Evolutionary conservation across 1,140 invertebrate species (phyloP).

Genomic region (Micrasema minimum): DNA sequence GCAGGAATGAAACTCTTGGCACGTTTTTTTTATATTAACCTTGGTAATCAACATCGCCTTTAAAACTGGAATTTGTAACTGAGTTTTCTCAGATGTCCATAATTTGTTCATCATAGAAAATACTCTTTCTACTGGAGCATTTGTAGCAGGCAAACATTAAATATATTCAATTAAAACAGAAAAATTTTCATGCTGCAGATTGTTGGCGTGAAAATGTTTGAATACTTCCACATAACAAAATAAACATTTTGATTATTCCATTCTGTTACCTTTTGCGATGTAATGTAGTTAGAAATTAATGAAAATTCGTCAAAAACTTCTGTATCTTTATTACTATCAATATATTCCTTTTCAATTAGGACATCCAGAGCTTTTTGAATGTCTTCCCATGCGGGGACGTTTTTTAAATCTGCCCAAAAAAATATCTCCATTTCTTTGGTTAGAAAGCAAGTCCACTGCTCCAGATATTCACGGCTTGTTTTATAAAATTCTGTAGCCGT

Average conservation of each 20-base stretch:
- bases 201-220: slow-evolving; percentile 55
- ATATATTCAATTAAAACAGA: slow-evolving; percentile 51
- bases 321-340: slow-evolving; percentile 54
- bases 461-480: slow-evolving; percentile 43
- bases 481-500: no score
- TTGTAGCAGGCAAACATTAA: slow-evolving; percentile 34
- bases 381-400: slow-evolving; percentile 53
- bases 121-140: neutral
- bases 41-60: slow-evolving; percentile 55
- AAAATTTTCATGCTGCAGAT: slow-evolving; percentile 55
- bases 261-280: slow-evolving; percentile 52
- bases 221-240: slow-evolving; percentile 56
- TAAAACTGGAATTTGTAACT: slow-evolving; percentile 35
- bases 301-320: slow-evolving; percentile 54
- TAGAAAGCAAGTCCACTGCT: slow-evolving; percentile 42
- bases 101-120: slow-evolving; percentile 12
- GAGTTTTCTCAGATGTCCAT: slow-evolving; percentile 38
- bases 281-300: slow-evolving; percentile 51
- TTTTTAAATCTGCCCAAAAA: slow-evolving; percentile 54
- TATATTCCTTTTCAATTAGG: slow-evolving; percentile 55
- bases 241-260: slow-evolving; percentile 55
- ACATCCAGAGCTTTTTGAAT: slow-evolving; percentile 53
- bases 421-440: slow-evolving; percentile 54
- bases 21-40: slow-evolving; percentile 54
- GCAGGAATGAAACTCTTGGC: slow-evolving; percentile 52